Percentiles rank a stretch among this genome's conserved stretches.
phyloP scores from a whole-genome alignment of 1,140 invertebrate species.

The Eubasilissa regina region DNA sequence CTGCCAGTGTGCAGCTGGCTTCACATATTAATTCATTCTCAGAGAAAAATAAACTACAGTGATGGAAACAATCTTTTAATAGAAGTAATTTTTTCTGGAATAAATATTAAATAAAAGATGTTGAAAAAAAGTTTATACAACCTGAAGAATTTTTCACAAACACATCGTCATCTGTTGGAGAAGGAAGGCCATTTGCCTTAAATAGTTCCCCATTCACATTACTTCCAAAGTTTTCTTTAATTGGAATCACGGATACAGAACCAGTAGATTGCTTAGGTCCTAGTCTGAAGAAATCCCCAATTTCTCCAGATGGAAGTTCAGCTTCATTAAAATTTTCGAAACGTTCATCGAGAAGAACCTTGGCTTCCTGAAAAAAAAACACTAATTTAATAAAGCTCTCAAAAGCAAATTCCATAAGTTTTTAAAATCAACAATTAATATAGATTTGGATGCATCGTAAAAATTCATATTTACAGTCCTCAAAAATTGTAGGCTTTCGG shows the following conservation, averaged over 20 bases:
- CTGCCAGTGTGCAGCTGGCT: no score
- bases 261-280: conserved; percentile 54
- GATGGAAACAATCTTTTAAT: no score
- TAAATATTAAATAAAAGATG: conserved; percentile 10
- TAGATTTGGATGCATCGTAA: no score
- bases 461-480: no score
- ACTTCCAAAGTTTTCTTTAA: conserved; percentile 2
- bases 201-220: conserved; percentile 51
- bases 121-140: conserved; percentile 4
- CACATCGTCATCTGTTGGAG: conserved; percentile 56
- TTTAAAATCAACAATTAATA: no score
- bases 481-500: no score
- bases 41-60: no score
- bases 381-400: no score
- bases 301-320: conserved; percentile 63
- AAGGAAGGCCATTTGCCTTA: conserved; percentile 52
- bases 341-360: conserved; percentile 88
- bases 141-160: conserved; percentile 55
- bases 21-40: no score
- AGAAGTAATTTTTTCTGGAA: no score
- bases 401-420: no score
- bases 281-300: conserved; percentile 71
- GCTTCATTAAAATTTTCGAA: conserved; percentile 69
- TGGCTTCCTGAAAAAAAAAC: conserved; percentile 78
- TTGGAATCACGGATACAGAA: conserved; percentile 1